Evolutionary conservation across 2,797 vertebrate species (phyloP).

Genomic region (Coreius guichenoti): DNA sequence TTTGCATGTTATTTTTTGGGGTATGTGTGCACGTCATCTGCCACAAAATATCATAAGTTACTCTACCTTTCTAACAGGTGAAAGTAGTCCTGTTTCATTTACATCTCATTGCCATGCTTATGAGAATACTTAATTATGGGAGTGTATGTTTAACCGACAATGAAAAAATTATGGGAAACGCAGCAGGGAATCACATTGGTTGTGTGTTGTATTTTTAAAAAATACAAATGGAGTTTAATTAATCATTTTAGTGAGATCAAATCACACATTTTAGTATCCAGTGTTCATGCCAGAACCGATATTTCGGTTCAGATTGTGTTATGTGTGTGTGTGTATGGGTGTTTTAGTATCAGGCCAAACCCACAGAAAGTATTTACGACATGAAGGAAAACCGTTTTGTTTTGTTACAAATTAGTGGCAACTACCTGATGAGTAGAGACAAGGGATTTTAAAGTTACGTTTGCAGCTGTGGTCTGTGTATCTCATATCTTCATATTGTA

Average conservation of each 20-base stretch:
- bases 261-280: conserved; percentile 32
- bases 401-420: conserved; percentile 62
- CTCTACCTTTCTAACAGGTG: conserved; percentile 42
- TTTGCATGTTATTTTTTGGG: conserved; percentile 49
- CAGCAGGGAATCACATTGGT: conserved; percentile 12
- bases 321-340: conserved; percentile 60
- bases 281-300: conserved; percentile 48
- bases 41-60: conserved; percentile 22
- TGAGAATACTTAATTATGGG: conserved; percentile 65
- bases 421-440: conserved; percentile 64
- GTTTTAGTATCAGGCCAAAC: conserved; percentile 58
- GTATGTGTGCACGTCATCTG: conserved; percentile 15
- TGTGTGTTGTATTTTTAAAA: neutral
- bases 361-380: conserved; percentile 51
- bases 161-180: neutral
- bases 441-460: conserved; percentile 72
- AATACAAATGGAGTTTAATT: neutral
- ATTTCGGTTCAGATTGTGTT: conserved; percentile 62
- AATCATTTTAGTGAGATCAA: conserved; percentile 4
- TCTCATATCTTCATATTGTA: conserved; percentile 80
- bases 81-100: conserved; percentile 19
- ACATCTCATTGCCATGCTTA: conserved; percentile 56
- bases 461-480: conserved; percentile 73
- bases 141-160: neutral
- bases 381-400: conserved; percentile 54